Conservation (phyloP, 2,113 vertebrate genomes). For the Cephalopholis sonnerati region DNA sequence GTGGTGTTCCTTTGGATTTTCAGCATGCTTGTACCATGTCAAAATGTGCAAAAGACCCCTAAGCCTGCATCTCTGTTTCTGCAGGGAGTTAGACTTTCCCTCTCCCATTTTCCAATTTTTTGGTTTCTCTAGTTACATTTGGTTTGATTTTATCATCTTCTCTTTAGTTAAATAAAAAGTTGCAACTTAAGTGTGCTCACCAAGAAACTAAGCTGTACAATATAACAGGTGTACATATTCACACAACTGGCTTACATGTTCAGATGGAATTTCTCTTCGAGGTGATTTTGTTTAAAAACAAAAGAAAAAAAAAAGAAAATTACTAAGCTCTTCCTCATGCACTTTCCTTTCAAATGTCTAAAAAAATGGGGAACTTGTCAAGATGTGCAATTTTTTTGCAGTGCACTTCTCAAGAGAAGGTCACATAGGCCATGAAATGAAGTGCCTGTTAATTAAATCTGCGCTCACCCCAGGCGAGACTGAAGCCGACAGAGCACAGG, state of each 20-base stretch:
- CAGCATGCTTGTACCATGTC: too few relatives aligned
- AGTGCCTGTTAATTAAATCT: conserved; percentile 43
- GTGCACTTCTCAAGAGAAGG: conserved; percentile 12
- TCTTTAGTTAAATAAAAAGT: neutral
- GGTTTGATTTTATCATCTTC: neutral
- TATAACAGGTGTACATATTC: neutral
- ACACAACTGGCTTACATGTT: too few relatives aligned
- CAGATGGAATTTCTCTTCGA: neutral
- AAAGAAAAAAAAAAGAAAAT: neutral
- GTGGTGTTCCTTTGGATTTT: too few relatives aligned
- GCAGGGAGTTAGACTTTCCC: neutral
- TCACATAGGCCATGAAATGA: conserved; percentile 8
- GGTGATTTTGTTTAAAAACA: neutral
- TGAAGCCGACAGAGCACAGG: conserved; percentile 9
- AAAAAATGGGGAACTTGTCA: neutral
- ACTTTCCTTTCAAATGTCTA: neutral
- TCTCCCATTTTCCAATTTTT: neutral
- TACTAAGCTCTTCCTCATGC: neutral
- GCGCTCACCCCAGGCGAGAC: conserved; percentile 12
- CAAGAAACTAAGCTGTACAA: neutral
- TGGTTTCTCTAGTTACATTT: neutral
- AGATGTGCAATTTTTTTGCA: neutral
- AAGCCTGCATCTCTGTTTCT: too few relatives aligned
- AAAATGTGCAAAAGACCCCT: too few relatives aligned
- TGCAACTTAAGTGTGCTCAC: neutral